Evolutionary conservation across 2,113 vertebrate species (phyloP).

Genomic region (Sceloporus tristichus): DNA sequence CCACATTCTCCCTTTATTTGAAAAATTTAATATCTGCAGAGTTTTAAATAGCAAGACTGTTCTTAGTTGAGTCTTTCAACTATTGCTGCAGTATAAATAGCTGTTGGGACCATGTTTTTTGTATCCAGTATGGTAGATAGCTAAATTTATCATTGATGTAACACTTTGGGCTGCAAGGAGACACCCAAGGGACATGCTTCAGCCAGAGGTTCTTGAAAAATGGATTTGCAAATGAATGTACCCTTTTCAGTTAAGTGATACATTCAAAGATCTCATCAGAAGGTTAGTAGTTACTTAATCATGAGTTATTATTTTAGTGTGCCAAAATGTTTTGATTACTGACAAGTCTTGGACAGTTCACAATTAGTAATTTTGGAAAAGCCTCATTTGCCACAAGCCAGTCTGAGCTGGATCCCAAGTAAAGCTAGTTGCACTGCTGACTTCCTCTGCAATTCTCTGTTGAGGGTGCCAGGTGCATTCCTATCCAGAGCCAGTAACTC

Average conservation of each 20-base stretch:
- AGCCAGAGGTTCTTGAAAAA: constrained; percentile 46
- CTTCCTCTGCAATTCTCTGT: constrained; percentile 58
- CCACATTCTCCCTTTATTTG: neutral
- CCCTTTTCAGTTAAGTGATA: constrained; percentile 55
- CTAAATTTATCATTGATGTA: constrained; percentile 56
- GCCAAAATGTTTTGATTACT: constrained; percentile 69
- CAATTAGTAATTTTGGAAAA: constrained; percentile 68
- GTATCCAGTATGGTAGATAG: constrained; percentile 21
- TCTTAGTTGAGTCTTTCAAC: constrained; percentile 32
- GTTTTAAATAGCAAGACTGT: neutral
- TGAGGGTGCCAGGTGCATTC: constrained; percentile 70
- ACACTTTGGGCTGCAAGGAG: constrained; percentile 52
- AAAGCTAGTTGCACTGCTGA: constrained; percentile 53
- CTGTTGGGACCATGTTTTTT: constrained; percentile 14
- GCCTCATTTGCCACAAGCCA: constrained; percentile 63
- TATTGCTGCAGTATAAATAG: constrained; percentile 26
- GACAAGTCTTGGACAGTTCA: constrained; percentile 67
- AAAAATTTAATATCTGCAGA: neutral
- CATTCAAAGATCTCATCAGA: constrained; percentile 63
- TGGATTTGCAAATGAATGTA: constrained; percentile 60
- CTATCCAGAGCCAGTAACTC: constrained; percentile 63
- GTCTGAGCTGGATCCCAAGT: constrained; percentile 67
- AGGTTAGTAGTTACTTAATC: constrained; percentile 65
- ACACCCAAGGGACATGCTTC: constrained; percentile 51
- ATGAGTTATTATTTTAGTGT: constrained; percentile 67